Evolutionary conservation across 2,113 vertebrate species (phyloP).

Genomic region (Arvicanthis niloticus): DNA sequence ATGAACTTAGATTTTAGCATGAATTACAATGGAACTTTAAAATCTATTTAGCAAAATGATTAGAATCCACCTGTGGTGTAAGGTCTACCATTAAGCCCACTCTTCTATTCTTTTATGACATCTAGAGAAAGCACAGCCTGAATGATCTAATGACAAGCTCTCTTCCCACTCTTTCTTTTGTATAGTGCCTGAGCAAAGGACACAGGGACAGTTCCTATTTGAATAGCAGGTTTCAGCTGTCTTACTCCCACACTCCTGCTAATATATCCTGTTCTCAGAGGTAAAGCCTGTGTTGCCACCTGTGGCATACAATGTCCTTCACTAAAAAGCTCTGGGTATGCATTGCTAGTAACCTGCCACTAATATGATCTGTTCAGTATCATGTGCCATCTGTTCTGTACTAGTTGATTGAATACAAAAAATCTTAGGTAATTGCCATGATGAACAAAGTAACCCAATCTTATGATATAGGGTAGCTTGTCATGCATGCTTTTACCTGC

Average conservation of each 20-base stretch:
- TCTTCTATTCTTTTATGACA: not conserved
- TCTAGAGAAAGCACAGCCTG: not conserved
- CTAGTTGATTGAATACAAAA: not conserved
- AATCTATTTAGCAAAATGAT: not conserved
- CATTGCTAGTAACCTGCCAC: not conserved
- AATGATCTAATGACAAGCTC: not conserved
- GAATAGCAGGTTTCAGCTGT: not conserved
- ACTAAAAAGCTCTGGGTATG: not conserved
- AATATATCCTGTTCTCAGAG: not conserved
- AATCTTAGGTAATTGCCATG: not conserved
- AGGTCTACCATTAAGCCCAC: not conserved
- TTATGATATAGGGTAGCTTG: not conserved
- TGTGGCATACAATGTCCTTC: fast-evolving
- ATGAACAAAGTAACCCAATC: not conserved
- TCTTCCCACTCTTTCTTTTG: not conserved
- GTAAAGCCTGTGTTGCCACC: fast-evolving
- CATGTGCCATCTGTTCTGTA: fast-evolving
- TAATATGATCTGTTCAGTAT: not conserved
- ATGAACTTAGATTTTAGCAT: not conserved
- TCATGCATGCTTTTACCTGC: not conserved
- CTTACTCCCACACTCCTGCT: not conserved
- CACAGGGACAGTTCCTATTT: not conserved
- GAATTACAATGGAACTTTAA: not conserved
- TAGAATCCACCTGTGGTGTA: not conserved
- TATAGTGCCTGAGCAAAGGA: not conserved